Conservation (phyloP, 2,888 invertebrate genomes). For the Rhyacophila evoluta region DNA sequence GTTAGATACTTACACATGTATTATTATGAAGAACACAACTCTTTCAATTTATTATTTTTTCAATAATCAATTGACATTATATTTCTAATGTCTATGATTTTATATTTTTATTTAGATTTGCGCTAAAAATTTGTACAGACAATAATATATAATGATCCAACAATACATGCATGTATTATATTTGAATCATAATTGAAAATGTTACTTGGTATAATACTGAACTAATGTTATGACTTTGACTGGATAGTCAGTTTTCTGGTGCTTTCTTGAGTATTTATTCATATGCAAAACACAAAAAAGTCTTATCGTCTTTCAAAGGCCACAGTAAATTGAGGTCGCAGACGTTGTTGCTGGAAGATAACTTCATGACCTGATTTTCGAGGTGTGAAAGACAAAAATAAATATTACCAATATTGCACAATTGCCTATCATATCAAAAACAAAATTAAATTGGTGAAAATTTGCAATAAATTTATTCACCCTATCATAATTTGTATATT, state of each 20-base stretch:
- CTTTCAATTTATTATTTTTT: neutral
- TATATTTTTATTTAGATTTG: neutral
- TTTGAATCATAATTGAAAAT: neutral
- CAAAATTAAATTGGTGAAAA: too few relatives aligned
- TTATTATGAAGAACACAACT: neutral
- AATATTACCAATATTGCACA: too few relatives aligned
- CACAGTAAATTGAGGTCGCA: too few relatives aligned
- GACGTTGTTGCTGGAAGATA: too few relatives aligned
- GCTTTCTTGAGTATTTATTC: neutral
- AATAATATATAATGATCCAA: neutral
- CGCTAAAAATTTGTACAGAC: neutral
- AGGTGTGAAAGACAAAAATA: too few relatives aligned
- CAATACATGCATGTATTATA: neutral
- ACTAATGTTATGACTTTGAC: neutral
- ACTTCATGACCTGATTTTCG: too few relatives aligned
- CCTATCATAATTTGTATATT: too few relatives aligned
- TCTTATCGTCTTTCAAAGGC: too few relatives aligned
- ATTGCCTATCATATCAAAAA: too few relatives aligned
- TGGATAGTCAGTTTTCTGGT: too few relatives aligned
- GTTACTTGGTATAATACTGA: conserved; percentile 16
- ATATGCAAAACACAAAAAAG: too few relatives aligned
- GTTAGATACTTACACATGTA: neutral
- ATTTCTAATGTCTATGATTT: conserved; percentile 8
- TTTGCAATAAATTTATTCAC: too few relatives aligned
- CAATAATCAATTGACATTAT: neutral